phyloP scores from a whole-genome alignment of 2,797 vertebrate species.

The Enteromius argenteus region DNA sequence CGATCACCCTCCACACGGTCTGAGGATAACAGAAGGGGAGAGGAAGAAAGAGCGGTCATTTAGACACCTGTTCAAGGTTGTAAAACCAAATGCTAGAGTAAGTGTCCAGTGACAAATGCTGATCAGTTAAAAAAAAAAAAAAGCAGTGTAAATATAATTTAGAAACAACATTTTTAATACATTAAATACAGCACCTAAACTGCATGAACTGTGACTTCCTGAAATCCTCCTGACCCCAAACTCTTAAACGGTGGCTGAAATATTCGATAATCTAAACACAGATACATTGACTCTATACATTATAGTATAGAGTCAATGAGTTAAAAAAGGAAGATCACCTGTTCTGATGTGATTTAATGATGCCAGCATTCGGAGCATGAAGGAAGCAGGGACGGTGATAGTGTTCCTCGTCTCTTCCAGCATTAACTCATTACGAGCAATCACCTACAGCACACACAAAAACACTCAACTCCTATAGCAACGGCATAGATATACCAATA shows the following conservation, averaged over 20 bases:
- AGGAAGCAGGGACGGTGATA: conserved; percentile 97
- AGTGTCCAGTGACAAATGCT: neutral
- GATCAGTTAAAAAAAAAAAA: neutral
- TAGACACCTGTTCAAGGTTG: neutral
- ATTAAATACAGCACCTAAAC: neutral
- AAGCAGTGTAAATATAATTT: neutral
- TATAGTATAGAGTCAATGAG: no score
- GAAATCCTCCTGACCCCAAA: neutral
- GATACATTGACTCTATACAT: no score
- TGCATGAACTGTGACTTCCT: no score
- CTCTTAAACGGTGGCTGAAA: neutral
- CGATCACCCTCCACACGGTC: conserved; percentile 93
- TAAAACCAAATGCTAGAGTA: neutral
- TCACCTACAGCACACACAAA: conserved; percentile 83
- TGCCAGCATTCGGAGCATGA: conserved; percentile 98
- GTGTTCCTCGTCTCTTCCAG: conserved; percentile 98
- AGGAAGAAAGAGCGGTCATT: neutral
- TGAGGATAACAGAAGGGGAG: conserved; percentile 59
- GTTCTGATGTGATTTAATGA: conserved; percentile 93
- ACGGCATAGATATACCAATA: neutral
- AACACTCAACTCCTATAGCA: neutral
- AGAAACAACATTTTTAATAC: neutral
- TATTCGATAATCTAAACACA: neutral
- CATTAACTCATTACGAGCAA: conserved; percentile 97
- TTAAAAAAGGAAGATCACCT: conserved; percentile 72